These are phyloP conservation scores for Fragum whitleyi DNA, from an alignment of 2,888 invertebrate genomes.

Conservation along the genomic window DNA sequence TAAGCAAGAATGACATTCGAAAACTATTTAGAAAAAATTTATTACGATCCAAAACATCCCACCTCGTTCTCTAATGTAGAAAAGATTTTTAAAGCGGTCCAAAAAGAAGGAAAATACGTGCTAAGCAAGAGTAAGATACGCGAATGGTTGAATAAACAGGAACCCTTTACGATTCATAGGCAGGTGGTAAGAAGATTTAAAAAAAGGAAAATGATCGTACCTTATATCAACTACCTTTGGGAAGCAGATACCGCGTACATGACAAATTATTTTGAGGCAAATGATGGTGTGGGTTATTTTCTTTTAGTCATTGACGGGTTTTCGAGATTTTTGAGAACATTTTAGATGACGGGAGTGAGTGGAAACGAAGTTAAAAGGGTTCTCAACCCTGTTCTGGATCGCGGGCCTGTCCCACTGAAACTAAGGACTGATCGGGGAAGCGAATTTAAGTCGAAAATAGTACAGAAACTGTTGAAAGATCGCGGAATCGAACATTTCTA, in stretches of 20 bases:
- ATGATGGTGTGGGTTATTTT: constrained; percentile 35
- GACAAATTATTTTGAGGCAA: constrained; percentile 11
- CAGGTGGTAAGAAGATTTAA: constrained; percentile 29
- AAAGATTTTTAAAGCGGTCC: not conserved
- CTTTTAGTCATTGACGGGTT: constrained; percentile 36
- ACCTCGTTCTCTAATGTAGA: not conserved
- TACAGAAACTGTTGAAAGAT: constrained; percentile 20
- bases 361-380: constrained; percentile 1
- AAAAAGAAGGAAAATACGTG: constrained; percentile 32
- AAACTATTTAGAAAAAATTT: not conserved
- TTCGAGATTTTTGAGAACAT: constrained; percentile 33
- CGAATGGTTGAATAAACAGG: constrained; percentile 41
- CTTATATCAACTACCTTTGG: constrained; percentile 42
- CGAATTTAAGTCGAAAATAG: constrained; percentile 27
- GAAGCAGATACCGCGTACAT: constrained; percentile 32
- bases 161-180: constrained; percentile 12
- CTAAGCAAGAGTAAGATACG: constrained; percentile 29
- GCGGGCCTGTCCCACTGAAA: not conserved
- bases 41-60: constrained; percentile 2
- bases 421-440: constrained; percentile 31
- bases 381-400: not conserved
- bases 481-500: constrained; percentile 20
- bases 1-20: constrained; percentile 14
- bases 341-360: not conserved
- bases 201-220: constrained; percentile 21